Evolutionary conservation across 1,140 invertebrate genomes (phyloP).

Genomic region (Tenebrio molitor): DNA sequence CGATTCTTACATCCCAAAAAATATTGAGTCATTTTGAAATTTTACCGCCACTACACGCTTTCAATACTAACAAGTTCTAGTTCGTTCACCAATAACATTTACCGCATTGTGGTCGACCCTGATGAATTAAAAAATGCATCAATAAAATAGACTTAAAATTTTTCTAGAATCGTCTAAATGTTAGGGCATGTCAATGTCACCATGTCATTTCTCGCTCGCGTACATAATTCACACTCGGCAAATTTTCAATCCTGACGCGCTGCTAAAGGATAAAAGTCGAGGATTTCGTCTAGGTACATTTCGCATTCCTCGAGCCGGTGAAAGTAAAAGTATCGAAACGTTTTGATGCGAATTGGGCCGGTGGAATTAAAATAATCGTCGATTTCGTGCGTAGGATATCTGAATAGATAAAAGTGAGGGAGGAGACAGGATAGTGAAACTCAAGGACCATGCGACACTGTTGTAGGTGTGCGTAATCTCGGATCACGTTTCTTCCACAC

Average conservation of each 20-base stretch:
- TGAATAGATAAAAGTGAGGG: constrained; percentile 14
- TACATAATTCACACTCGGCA: constrained; percentile 13
- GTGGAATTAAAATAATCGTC: constrained; percentile 4
- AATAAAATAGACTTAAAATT: constrained; percentile 7
- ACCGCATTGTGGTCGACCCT: constrained; percentile 29
- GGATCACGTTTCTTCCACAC: constrained; percentile 25
- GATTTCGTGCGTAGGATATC: constrained; percentile 28
- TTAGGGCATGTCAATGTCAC: constrained; percentile 31
- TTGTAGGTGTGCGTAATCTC: constrained; percentile 25
- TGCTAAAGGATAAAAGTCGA: no score
- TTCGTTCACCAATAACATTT: constrained; percentile 19
- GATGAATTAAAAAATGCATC: constrained; percentile 19
- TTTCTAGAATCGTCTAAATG: constrained; percentile 13
- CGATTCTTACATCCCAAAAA: no score
- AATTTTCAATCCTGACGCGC: no score
- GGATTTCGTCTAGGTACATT: neutral
- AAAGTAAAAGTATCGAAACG: constrained; percentile 34
- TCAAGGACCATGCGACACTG: constrained; percentile 39
- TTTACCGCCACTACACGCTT: neutral
- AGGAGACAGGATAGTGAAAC: constrained; percentile 25
- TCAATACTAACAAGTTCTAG: constrained; percentile 29
- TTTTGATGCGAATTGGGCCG: neutral
- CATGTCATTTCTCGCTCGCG: neutral
- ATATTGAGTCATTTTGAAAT: no score
- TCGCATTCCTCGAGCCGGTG: constrained; percentile 3